Evolutionary conservation across 1,140 invertebrate species (phyloP), one percentile per base, ranked within the genome.

Genomic region (Cyphomyrmex costatus): DNA sequence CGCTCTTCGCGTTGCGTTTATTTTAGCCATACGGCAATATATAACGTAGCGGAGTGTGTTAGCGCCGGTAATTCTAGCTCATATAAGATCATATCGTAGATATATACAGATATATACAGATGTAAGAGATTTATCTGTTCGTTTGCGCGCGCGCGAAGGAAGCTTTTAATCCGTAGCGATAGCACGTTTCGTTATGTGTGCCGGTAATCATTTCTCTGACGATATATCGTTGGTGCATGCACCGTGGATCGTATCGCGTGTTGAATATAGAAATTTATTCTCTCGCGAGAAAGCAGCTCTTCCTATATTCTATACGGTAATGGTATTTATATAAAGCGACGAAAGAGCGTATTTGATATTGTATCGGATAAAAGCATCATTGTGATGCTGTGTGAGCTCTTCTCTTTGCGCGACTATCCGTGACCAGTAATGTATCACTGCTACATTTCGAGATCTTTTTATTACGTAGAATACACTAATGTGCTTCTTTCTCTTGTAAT

Each of bases 11-110:
- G 14, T 19, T 71, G 71, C 49, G 56, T 60, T 88, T 71, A 84
- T 85, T 88, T 88, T 30, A 60, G 51, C 56, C 1, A 21, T n/a
- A 10, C 68, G 46, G 78, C 71, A 85, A 88, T 88, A 60, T 88
- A 85, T 85, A 88, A 71, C 79, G 46, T 21, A 49, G 2, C 30
- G 46, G 30, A 10, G 51, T 21, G 24, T 16, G 21, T 30, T 63
- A 24, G 86, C 12, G 77, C 51, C 19, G 6, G 8, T 24, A n/a
- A n/a, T n/a, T n/a, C n/a, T n/a, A n/a, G n/a, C n/a, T n/a, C n/a
- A n/a, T n/a, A n/a, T n/a, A 36, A 73, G 51, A 74, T 74, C 36
- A 83, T 83, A 73, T 73, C 24, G 66, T 36, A 30, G 36, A 83
- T 27, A 73, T 30, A 27, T 24, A 24, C 36, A 30, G 36, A 83